These are phyloP conservation scores for Paratrypauchen microcephalus DNA, from an alignment of 2,797 vertebrate species.

Conservation along the genomic window DNA sequence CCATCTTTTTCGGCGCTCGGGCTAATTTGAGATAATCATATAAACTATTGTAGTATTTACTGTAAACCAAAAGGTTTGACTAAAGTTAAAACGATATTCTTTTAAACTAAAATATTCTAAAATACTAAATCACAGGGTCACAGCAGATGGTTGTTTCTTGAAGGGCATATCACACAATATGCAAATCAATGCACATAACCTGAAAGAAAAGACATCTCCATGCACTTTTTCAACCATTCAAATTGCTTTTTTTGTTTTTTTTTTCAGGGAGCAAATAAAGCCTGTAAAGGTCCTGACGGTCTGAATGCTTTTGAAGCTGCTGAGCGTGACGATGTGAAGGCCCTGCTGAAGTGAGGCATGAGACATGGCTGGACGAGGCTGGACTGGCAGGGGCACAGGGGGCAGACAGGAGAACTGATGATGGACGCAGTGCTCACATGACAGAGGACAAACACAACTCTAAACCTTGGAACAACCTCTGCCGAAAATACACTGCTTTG, in stretches of 20 bases:
- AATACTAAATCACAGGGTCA: no score
- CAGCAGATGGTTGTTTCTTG: no score
- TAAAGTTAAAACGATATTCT: not conserved
- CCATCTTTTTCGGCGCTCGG: no score
- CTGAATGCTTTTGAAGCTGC: constrained; percentile 58
- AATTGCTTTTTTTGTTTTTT: constrained; percentile 36
- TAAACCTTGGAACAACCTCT: constrained; percentile 55
- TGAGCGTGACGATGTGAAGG: constrained; percentile 66
- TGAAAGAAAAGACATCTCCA: not conserved
- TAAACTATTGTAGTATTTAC: no score
- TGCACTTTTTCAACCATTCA: constrained; percentile 26
- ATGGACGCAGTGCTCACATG: constrained; percentile 62
- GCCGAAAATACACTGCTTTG: constrained; percentile 65
- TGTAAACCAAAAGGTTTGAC: not conserved
- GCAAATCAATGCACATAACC: no score
- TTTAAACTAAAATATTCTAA: not conserved
- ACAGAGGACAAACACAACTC: constrained; percentile 56
- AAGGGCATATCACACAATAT: no score
- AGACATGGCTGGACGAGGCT: constrained; percentile 37
- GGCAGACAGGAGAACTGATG: constrained; percentile 29
- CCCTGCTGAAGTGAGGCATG: constrained; percentile 73
- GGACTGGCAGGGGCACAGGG: constrained; percentile 31
- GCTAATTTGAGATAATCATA: no score
- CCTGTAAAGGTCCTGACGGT: constrained; percentile 65
- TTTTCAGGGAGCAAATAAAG: constrained; percentile 79